Conservation (phyloP, 2,113 vertebrate species). For the Hippocampus zosterae region DNA sequence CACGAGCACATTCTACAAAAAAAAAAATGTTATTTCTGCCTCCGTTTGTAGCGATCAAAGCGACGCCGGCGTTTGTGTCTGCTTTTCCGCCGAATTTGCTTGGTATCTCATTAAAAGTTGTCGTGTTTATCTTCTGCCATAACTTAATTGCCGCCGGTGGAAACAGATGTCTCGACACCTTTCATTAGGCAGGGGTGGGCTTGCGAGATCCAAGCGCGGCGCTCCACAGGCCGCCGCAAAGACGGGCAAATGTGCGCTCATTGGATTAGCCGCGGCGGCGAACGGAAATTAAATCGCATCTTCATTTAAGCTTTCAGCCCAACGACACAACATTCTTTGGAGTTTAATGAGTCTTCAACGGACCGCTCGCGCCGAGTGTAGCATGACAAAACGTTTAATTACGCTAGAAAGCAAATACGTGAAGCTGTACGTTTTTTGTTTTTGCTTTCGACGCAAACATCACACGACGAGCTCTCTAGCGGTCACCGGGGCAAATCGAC, state of each 20-base stretch:
- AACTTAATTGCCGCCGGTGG: constrained; percentile 66
- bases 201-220: constrained; percentile 43
- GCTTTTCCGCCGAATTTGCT: constrained; percentile 24
- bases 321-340: constrained; percentile 26
- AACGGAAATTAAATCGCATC: constrained; percentile 37
- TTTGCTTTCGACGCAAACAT: background rate
- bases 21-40: constrained; percentile 27
- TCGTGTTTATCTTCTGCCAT: constrained; percentile 60
- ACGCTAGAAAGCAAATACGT: constrained; percentile 22
- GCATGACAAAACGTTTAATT: constrained; percentile 30
- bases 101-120: constrained; percentile 58
- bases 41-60: constrained; percentile 54
- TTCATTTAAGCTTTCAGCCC: constrained; percentile 39
- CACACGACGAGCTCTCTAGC: background rate
- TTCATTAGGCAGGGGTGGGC: constrained; percentile 55
- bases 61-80: constrained; percentile 20
- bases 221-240: constrained; percentile 45
- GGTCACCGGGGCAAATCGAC: constrained; percentile 4
- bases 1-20: constrained; percentile 15
- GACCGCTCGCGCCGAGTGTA: constrained; percentile 37
- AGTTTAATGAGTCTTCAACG: constrained; percentile 16
- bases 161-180: constrained; percentile 63
- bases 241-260: constrained; percentile 6
- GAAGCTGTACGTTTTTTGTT: background rate
- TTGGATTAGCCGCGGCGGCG: constrained; percentile 39